phyloP scores from a whole-genome alignment of 2,797 vertebrate species.

The Poecile montanus region DNA sequence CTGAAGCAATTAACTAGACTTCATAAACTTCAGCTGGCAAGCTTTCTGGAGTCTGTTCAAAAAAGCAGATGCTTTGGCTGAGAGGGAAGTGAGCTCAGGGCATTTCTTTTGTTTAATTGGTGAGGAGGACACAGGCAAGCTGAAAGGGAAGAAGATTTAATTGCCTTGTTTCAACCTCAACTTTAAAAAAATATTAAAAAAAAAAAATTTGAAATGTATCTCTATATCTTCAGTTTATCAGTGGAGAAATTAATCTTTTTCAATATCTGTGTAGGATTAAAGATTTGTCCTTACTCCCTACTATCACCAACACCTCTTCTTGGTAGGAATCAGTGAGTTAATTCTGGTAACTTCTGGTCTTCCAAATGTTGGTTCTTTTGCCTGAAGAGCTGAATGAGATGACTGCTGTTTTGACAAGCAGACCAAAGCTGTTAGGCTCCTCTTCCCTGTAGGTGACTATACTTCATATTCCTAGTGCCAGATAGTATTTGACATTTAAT shows the following conservation, averaged over 20 bases:
- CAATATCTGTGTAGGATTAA: not conserved
- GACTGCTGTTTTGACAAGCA: conserved; percentile 17
- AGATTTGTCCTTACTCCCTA: not conserved
- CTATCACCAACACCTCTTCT: not conserved
- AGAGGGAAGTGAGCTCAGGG: not conserved
- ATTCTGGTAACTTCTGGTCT: not conserved
- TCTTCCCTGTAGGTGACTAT: not conserved
- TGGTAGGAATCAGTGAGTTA: not conserved
- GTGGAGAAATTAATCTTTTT: not conserved
- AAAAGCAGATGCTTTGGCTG: not conserved
- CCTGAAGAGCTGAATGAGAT: not conserved
- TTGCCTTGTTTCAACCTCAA: not conserved
- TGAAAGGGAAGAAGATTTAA: not conserved
- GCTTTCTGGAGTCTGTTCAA: conserved; percentile 22
- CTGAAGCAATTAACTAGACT: conserved; percentile 35
- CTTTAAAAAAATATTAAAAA: not conserved
- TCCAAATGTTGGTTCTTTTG: not conserved
- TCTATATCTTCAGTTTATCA: not conserved
- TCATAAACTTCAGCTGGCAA: conserved; percentile 54
- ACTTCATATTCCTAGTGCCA: conserved; percentile 39
- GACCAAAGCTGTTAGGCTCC: conserved; percentile 25
- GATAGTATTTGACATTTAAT: conserved; percentile 73
- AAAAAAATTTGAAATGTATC: not conserved
- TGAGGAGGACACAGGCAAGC: not conserved
- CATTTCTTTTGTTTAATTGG: conserved; percentile 1